Evolutionary conservation across 2,888 invertebrate genomes (phyloP), one percentile per base, ranked within the genome.

Genomic region (Nematopogon swammerdamellus): DNA sequence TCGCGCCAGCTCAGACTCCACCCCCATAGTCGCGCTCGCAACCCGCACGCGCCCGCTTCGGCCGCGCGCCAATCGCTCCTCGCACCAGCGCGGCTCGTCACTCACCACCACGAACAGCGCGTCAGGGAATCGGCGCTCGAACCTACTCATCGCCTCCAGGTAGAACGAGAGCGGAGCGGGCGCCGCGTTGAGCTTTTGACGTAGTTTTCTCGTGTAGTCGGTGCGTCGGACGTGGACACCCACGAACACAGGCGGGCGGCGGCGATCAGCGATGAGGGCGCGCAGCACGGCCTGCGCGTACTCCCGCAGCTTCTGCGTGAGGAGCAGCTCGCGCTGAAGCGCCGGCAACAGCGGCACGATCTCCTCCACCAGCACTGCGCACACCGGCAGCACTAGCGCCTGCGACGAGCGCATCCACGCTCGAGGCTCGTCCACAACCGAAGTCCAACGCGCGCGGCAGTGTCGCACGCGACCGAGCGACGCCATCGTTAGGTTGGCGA

Each of bases 191-290:
- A 79, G 63, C 55, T 81, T 82, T 50, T 75, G 67, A 72, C 77
- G 79, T 18, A 84, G 62, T 59, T 82, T 82, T 49, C 72, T 70
- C 29, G 79, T 66, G 59, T 83, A 84, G 60, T 84, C 84, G 1
- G 82, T 83, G 50, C 83, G 65, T 46, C 83, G 63, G 6, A 83
- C 77, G 55, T 84, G 84, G 43, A 84, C 69, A 46, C 82, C 82
- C 16, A 83, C 72, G 55, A 72, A 83, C 14, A 69, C 68, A 44
- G 65, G 60, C 43, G 64, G 60, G 19, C 44, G n/a, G 44, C 60
- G 58, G 44, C 58, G 53, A 14, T 8, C 36, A 3, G 8, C 36
- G 3, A 64, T 61, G 25, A 61, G 60, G 44, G 65, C 62, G 50
- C 62, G 63, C 19, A 82, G 59, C 48, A 76, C 65, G 52, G 64